phyloP scores from a whole-genome alignment of 2,113 vertebrate species.

The Cavia porcellus region DNA sequence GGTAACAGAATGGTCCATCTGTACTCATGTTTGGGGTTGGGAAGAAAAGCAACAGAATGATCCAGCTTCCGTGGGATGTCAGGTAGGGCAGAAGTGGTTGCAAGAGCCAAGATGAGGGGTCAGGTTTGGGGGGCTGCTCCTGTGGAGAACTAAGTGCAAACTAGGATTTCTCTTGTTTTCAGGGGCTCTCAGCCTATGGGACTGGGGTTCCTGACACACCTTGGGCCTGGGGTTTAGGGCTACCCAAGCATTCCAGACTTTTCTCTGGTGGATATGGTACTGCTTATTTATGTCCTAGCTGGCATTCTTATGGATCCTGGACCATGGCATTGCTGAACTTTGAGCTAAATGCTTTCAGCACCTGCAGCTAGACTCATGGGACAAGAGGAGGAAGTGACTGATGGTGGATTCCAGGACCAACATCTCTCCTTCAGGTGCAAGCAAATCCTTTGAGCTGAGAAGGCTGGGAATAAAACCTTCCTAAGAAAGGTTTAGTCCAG shows the following conservation, averaged over 20 bases:
- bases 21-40: background rate
- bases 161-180: background rate
- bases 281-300: background rate
- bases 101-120: background rate
- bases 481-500: background rate
- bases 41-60: background rate
- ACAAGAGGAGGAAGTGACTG: background rate
- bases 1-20: background rate
- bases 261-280: background rate
- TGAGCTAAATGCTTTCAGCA: background rate
- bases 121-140: background rate
- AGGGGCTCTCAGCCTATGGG: background rate
- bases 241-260: background rate
- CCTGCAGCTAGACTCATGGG: background rate
- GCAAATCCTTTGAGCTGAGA: background rate
- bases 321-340: background rate
- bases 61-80: background rate
- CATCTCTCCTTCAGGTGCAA: background rate
- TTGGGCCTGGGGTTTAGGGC: background rate
- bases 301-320: background rate
- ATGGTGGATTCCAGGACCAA: background rate
- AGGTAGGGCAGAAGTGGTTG: background rate
- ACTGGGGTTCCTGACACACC: background rate
- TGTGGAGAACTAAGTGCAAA: background rate
- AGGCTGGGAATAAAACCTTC: background rate